phyloP scores from a whole-genome alignment of 2,113 vertebrate genomes.

The Ochotona princeps region DNA sequence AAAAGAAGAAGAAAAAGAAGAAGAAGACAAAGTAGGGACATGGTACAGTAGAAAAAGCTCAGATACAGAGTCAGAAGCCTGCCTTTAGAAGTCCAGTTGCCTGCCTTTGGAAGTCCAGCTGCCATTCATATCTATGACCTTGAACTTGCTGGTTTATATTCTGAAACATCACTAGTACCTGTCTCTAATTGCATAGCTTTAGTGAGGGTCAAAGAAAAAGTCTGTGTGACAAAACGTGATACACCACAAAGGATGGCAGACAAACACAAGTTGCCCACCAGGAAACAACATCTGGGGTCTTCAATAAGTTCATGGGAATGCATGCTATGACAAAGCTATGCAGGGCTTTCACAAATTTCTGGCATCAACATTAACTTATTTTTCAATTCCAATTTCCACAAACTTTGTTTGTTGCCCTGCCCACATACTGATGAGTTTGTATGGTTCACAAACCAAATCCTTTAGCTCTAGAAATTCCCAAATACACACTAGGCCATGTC shows the following conservation, averaged over 20 bases:
- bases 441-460: neutral
- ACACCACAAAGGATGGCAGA: neutral
- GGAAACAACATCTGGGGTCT: too few species aligned
- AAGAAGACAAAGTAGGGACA: neutral
- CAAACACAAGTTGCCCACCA: neutral
- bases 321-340: too few species aligned
- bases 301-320: too few species aligned
- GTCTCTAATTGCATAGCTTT: neutral
- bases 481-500: neutral
- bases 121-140: neutral
- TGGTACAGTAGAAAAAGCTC: neutral
- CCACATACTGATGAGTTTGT: neutral
- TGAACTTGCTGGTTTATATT: neutral
- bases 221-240: neutral
- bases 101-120: constrained; percentile 9
- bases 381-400: too few species aligned
- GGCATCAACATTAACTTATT: too few species aligned
- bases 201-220: neutral
- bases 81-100: too few species aligned
- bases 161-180: neutral
- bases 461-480: neutral
- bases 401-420: too few species aligned
- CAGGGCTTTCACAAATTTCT: too few species aligned
- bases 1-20: neutral
- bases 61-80: neutral